Conservation (phyloP, 1,140 invertebrate genomes). For the Scaptodrosophila lebanonensis region DNA sequence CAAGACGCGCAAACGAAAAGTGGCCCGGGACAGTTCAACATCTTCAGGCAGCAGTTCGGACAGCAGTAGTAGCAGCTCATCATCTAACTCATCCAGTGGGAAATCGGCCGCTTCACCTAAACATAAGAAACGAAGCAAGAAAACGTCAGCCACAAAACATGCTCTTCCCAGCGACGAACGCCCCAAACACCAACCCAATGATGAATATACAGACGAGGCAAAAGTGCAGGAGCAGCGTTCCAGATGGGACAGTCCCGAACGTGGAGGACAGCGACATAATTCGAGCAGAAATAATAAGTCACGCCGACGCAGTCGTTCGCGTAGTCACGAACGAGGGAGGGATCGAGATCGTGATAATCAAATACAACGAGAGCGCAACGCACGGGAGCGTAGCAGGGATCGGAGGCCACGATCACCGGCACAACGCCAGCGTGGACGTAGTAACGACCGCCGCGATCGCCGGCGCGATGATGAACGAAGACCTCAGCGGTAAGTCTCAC, state of each 20-base stretch:
- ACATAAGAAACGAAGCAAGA: constrained; percentile 23
- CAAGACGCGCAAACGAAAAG: constrained; percentile 10
- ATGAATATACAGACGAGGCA: constrained; percentile 1
- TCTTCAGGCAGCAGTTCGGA: constrained; percentile 15
- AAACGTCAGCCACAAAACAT: neutral
- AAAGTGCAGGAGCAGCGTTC: constrained; percentile 55
- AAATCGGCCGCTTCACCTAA: neutral
- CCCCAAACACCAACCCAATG: constrained; percentile 13
- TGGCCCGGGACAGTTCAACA: constrained; percentile 17
- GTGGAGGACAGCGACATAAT: constrained; percentile 8
- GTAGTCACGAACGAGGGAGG: constrained; percentile 19
- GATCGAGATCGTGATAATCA: neutral
- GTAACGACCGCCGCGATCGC: constrained; percentile 35
- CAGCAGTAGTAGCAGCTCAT: constrained; percentile 1
- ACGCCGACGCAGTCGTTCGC: constrained; percentile 16
- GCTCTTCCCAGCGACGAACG: neutral
- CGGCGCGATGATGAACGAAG: constrained; percentile 50
- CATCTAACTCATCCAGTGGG: too few species aligned
- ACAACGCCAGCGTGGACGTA: constrained; percentile 12
- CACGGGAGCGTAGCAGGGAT: constrained; percentile 7
- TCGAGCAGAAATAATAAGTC: constrained; percentile 19
- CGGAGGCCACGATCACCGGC: constrained; percentile 15
- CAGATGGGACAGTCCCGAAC: constrained; percentile 68
- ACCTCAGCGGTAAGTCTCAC: constrained; percentile 34
- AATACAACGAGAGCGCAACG: constrained; percentile 5